Conservation (phyloP, 2,113 vertebrate species). For the Onychostruthus taczanowskii region DNA sequence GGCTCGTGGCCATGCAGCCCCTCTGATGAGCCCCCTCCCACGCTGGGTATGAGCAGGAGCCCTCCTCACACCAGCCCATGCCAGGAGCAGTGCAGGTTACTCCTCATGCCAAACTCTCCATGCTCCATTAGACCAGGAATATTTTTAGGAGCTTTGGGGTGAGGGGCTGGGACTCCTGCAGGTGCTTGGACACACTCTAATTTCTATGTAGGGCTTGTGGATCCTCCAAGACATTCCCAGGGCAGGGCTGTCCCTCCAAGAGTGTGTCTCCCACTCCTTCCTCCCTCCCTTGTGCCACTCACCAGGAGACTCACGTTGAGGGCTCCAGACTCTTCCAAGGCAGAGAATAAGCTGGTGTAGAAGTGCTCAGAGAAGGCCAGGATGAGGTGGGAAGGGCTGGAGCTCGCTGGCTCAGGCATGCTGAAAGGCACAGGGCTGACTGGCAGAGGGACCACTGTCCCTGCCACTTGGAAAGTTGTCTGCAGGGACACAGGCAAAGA, state of each 20-base stretch:
- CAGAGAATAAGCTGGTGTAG: constrained; percentile 33
- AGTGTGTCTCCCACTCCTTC: background rate
- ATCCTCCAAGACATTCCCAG: background rate
- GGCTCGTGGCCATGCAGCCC: rapidly evolving
- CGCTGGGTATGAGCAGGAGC: rapidly evolving
- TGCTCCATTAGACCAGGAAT: background rate
- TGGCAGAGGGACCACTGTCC: background rate
- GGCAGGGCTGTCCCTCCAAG: background rate
- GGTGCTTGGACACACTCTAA: rapidly evolving
- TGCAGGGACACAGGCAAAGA: background rate
- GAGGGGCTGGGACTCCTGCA: rapidly evolving
- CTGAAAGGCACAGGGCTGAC: constrained; percentile 22
- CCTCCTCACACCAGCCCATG: background rate
- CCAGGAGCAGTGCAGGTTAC: background rate
- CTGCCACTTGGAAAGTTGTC: constrained; percentile 25
- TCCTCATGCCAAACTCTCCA: background rate
- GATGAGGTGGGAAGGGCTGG: constrained; percentile 32
- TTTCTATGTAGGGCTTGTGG: rapidly evolving
- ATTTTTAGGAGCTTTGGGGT: rapidly evolving
- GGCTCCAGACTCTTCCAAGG: constrained; percentile 20
- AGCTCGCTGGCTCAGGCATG: background rate
- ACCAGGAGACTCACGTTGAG: constrained; percentile 43
- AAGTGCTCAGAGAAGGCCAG: constrained; percentile 33
- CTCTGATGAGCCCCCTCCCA: background rate
- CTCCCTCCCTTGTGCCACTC: background rate